Percentiles rank a stretch among this genome's conserved stretches.
phyloP scores from a whole-genome alignment of 1,140 invertebrate species.

The Hylyphantes graminicola region DNA sequence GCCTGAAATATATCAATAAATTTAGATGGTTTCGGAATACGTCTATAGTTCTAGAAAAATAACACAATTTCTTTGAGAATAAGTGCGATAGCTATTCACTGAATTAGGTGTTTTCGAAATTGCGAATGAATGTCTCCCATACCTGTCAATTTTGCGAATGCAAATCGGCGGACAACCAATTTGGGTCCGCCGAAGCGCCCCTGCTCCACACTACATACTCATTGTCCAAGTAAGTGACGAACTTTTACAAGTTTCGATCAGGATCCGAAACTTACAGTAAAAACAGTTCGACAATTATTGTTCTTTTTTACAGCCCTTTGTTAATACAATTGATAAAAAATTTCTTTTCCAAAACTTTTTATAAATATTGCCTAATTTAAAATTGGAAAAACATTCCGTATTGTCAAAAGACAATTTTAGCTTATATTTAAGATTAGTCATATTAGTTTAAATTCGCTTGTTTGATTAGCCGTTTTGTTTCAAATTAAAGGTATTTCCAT shows the following conservation, averaged over 20 bases:
- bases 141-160: constrained; percentile 58
- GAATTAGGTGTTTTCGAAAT: constrained; percentile 58
- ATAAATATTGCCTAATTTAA: too few relatives aligned
- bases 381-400: too few relatives aligned
- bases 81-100: not conserved
- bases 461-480: too few relatives aligned
- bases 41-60: not conserved
- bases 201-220: constrained; percentile 51
- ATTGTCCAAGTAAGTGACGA: constrained; percentile 43
- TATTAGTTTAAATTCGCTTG: too few relatives aligned
- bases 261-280: too few relatives aligned
- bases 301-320: too few relatives aligned
- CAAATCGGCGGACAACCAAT: constrained; percentile 57
- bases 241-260: not conserved
- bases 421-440: too few relatives aligned
- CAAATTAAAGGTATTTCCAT: too few relatives aligned
- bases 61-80: constrained; percentile 1
- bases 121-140: constrained; percentile 54
- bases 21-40: not conserved
- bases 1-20: not conserved
- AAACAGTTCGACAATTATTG: too few relatives aligned
- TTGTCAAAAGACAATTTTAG: too few relatives aligned
- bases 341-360: too few relatives aligned
- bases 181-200: constrained; percentile 53
- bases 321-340: too few relatives aligned